A percentile compares a stretch with the other conserved stretches of the same genome.
Evolutionary conservation across 1,140 invertebrate species (phyloP).

Genomic region (Oryctes rhinoceros): DNA sequence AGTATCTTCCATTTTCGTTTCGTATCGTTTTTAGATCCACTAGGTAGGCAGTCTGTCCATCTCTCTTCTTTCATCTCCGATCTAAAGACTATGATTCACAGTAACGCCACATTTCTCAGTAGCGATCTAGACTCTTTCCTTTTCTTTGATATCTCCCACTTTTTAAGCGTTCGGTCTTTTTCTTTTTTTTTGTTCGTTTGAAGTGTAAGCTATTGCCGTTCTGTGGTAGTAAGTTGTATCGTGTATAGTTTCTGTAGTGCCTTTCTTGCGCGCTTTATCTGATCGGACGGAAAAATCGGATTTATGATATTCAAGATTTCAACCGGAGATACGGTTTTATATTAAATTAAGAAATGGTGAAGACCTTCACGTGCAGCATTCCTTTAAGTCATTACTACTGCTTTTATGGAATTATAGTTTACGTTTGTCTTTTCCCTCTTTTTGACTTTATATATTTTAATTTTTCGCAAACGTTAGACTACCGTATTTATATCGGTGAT

Average conservation of each 20-base stretch:
- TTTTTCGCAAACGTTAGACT: background rate
- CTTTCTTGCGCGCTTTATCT: slow-evolving; percentile 1
- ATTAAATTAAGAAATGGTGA: slow-evolving; percentile 30
- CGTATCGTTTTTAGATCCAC: background rate
- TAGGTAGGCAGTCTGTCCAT: background rate
- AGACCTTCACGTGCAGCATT: background rate
- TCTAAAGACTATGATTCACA: slow-evolving; percentile 11
- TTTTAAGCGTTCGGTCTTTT: background rate
- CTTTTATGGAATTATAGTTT: background rate
- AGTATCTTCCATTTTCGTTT: slow-evolving; percentile 21
- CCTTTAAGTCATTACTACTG: background rate
- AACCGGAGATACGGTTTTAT: background rate
- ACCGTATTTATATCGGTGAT: background rate
- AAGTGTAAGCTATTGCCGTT: slow-evolving; percentile 9
- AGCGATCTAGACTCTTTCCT: background rate
- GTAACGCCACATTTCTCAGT: background rate
- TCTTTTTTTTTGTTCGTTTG: background rate
- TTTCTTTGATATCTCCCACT: background rate
- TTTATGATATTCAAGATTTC: slow-evolving; percentile 6
- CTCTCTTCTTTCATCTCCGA: background rate
- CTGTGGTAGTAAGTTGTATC: background rate
- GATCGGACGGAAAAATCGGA: slow-evolving; percentile 23
- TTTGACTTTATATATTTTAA: background rate
- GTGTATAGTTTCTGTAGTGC: slow-evolving; percentile 1
- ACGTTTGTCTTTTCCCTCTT: background rate